These are phyloP conservation scores for Euthynnus affinis DNA, from an alignment of 2,797 vertebrate genomes.

Conservation along the genomic window DNA sequence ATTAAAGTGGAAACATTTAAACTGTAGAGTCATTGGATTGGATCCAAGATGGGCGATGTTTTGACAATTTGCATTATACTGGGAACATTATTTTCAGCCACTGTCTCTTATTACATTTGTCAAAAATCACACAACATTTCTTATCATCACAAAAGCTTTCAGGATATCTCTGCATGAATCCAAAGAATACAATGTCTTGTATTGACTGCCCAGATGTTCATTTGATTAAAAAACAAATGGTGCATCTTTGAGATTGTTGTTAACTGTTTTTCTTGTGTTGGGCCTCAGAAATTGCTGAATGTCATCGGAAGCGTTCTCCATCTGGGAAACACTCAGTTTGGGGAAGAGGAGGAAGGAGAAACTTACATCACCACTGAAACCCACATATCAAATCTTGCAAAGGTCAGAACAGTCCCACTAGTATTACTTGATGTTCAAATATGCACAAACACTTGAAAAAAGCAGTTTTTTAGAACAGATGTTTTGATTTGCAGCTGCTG, in stretches of 20 bases:
- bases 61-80: neutral
- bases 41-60: neutral
- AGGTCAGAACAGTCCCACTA: constrained; percentile 85
- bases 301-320: constrained; percentile 94
- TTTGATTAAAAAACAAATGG: constrained; percentile 2
- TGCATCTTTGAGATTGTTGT: constrained; percentile 30
- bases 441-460: constrained; percentile 28
- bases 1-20: neutral
- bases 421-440: constrained; percentile 42
- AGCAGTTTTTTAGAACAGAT: constrained; percentile 57
- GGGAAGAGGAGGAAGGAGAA: constrained; percentile 91
- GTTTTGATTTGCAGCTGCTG: constrained; percentile 89
- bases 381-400: constrained; percentile 89
- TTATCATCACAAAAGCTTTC: neutral
- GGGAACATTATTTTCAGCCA: constrained; percentile 3
- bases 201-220: neutral
- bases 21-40: neutral
- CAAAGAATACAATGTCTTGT: neutral
- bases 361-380: constrained; percentile 93
- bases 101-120: constrained; percentile 1
- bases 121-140: neutral
- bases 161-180: neutral
- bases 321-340: constrained; percentile 95
- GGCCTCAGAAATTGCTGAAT: constrained; percentile 91
- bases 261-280: constrained; percentile 30